phyloP scores from a whole-genome alignment of 1,140 invertebrate species.

The Pogonomyrmex barbatus region DNA sequence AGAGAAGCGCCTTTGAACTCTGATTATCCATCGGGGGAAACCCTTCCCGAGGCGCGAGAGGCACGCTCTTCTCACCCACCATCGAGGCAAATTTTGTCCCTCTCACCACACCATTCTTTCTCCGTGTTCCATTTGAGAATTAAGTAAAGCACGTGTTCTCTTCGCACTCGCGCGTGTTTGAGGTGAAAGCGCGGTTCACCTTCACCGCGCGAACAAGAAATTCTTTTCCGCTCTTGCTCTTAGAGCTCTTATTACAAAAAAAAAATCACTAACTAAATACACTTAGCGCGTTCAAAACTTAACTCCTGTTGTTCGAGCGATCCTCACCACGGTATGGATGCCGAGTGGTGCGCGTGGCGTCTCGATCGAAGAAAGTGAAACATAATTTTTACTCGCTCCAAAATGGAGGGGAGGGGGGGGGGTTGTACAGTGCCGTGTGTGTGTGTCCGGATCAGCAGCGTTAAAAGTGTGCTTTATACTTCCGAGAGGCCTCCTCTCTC shows the following conservation, averaged over 20 bases:
- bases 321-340: background rate
- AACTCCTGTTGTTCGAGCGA: background rate
- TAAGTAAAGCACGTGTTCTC: background rate
- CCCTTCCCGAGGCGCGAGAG: slow-evolving; percentile 11
- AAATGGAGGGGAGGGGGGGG: background rate
- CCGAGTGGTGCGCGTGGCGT: background rate
- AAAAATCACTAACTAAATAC: background rate
- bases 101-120: slow-evolving; percentile 20
- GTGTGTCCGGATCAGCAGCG: background rate
- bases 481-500: background rate
- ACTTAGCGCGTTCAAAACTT: background rate
- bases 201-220: background rate
- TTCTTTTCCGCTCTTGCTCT: slow-evolving; percentile 17
- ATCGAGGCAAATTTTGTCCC: slow-evolving; percentile 21
- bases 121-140: slow-evolving; percentile 7
- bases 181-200: background rate
- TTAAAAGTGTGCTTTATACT: slow-evolving; percentile 2
- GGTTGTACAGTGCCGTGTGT: slow-evolving; percentile 23
- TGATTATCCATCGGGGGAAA: slow-evolving; percentile 28
- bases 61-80: background rate
- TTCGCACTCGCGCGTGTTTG: too few relatives aligned
- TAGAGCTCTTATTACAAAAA: background rate
- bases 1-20: slow-evolving; percentile 35
- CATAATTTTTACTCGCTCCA: slow-evolving; percentile 42
- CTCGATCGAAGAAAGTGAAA: slow-evolving; percentile 42